Base-by-base conservation (phyloP, 2,888 invertebrate genomes). In the Sialis fuliginosa region DNA sequence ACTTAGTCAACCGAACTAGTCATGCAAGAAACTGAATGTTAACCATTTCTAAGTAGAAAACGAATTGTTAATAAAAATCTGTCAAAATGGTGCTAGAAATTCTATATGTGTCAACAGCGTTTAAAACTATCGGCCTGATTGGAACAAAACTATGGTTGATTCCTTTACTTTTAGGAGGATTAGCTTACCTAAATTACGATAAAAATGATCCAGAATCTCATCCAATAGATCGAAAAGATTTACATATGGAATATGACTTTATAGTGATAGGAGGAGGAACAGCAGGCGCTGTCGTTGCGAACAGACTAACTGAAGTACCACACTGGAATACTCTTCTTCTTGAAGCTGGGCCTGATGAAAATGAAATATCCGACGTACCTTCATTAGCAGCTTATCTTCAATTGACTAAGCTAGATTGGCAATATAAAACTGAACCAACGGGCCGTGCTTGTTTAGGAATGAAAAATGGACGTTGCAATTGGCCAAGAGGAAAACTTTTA, bases 281-380 rank as follows among this genome's bases (percentile, higher is more conserved):
- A 0, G 91, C 91, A 0, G 91, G 91, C 0, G 88, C 90, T 0
- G 91, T 91, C 2, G 75, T 92, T 2, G 89, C 91, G 6, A 86
- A 74, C 58, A 72, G 91, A 12, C 65, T 89, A 42, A 81, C 81
- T 10, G 89, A 89, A 63, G 68, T 85, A 39, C 70, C 75, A 5
- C 69, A 74, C 40, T 88, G 87, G 87, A 81, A 76, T 51, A 77
- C 86, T 1, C 68, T 90, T 33, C 68, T 90, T 6, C 62, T 90
- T 44, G 90, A 90, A 66, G 87, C 85, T 40, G 90, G 89, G 31
- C 85, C 84, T 1, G 86, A 88, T 55, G 89, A 89, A 62, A 88
- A 87, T 64, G 87, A 89, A 65, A 81, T 88, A 51, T 79, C 84
- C 2, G 89, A 89, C 61, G 88, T 89, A 49, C 89, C 89, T 32